Percentiles rank a stretch among this genome's conserved stretches.
Conservation (phyloP, 2,113 vertebrate species). For the Ailuropoda melanoleuca region DNA sequence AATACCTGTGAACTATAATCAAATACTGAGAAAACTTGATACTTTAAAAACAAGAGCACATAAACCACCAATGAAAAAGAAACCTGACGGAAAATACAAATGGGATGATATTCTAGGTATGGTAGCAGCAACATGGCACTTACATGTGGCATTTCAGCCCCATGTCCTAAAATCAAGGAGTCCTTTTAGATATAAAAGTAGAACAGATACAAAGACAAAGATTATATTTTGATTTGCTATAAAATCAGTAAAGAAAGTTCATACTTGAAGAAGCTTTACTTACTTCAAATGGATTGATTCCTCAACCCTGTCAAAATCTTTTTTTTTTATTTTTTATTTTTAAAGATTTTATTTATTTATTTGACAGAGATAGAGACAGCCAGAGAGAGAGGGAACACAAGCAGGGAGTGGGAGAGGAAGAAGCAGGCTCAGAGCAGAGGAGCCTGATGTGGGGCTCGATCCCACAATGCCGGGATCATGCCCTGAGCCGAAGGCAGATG, state of each 20-base stretch:
- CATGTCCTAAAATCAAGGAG: constrained; percentile 45
- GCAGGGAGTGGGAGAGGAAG: no score
- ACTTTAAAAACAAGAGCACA: neutral
- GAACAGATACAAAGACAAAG: constrained; percentile 59
- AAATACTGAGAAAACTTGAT: neutral
- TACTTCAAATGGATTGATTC: neutral
- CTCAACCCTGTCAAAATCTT: constrained; percentile 24
- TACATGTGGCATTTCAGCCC: constrained; percentile 46
- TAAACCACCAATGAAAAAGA: neutral
- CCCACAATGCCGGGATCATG: no score
- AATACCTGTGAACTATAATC: neutral
- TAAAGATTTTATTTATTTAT: no score
- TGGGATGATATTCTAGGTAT: neutral
- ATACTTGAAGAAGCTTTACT: constrained; percentile 52
- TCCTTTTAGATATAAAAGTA: constrained; percentile 67
- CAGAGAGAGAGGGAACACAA: no score
- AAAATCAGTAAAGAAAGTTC: constrained; percentile 34
- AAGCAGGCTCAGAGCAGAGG: no score
- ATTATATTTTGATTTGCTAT: constrained; percentile 60
- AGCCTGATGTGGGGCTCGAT: no score
- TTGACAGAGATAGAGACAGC: no score
- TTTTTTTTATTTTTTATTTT: no score
- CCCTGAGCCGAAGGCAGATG: no score
- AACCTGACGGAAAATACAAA: neutral
- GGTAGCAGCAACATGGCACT: neutral